phyloP scores from a whole-genome alignment of 2,113 vertebrate species.

The Nerophis lumbriciformis region DNA sequence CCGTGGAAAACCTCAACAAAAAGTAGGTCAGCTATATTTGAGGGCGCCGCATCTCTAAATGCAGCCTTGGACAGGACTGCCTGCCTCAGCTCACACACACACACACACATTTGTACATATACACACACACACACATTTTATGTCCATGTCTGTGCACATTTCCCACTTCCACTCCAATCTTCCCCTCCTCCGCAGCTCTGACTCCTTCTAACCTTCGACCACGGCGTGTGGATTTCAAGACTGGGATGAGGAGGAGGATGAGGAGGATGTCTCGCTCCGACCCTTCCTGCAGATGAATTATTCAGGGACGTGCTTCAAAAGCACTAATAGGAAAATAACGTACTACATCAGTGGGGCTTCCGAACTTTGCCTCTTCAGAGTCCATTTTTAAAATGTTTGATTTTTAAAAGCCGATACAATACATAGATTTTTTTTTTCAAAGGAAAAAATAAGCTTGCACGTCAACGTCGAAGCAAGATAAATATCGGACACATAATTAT shows the following conservation, averaged over 20 bases:
- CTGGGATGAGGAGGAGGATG: background rate
- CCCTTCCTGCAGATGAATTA: background rate
- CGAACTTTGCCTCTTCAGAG: too few species aligned
- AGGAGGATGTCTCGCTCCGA: slow-evolving; percentile 26
- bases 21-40: slow-evolving; percentile 65
- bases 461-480: too few species aligned
- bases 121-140: slow-evolving; percentile 13
- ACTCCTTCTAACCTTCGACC: slow-evolving; percentile 11
- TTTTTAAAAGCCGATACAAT: too few species aligned
- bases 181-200: background rate
- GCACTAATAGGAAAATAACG: too few species aligned
- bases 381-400: too few species aligned
- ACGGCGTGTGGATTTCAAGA: slow-evolving; percentile 9
- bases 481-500: too few species aligned
- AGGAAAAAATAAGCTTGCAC: too few species aligned
- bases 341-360: too few species aligned
- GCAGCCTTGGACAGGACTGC: slow-evolving; percentile 27
- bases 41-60: slow-evolving; percentile 49
- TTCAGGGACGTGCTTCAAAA: too few species aligned
- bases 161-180: slow-evolving; percentile 20
- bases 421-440: too few species aligned
- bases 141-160: slow-evolving; percentile 15
- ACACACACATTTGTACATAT: slow-evolving; percentile 7
- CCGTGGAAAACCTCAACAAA: slow-evolving; percentile 43
- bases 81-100: slow-evolving; percentile 32